Percentiles rank a stretch among this genome's conserved stretches.
Conservation (phyloP, 30 jellyfish, hydroid and myxozoan species). For the Aurelia aurita region DNA sequence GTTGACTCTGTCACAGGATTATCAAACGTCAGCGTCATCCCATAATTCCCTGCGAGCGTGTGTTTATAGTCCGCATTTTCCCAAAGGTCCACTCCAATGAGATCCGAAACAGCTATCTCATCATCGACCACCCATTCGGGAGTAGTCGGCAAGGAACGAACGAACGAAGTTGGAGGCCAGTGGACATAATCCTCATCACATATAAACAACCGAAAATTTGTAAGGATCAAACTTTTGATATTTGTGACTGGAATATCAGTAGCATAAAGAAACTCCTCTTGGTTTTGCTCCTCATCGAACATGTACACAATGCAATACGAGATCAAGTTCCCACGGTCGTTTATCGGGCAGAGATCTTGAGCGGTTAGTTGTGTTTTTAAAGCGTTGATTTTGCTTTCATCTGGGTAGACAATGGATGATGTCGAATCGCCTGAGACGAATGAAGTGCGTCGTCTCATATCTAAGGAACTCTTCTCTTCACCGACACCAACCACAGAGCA, state of each 20-base stretch:
- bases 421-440: conserved; percentile 49
- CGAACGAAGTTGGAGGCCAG: conserved; percentile 95
- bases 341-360: conserved; percentile 81
- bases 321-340: conserved; percentile 88
- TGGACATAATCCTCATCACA: conserved; percentile 96
- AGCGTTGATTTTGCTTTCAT: conserved; percentile 88
- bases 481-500: conserved; percentile 72
- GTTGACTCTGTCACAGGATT: conserved; percentile 47
- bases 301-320: conserved; percentile 84
- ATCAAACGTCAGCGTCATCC: conserved; percentile 78
- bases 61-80: conserved; percentile 48
- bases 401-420: conserved; percentile 80
- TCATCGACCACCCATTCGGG: conserved; percentile 97
- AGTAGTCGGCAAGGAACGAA: conserved; percentile 73
- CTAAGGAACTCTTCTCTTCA: conserved; percentile 59
- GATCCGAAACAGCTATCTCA: conserved; percentile 55
- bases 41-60: conserved; percentile 63
- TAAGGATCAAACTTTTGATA: conserved; percentile 75
- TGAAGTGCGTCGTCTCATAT: conserved; percentile 50
- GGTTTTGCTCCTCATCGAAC: conserved; percentile 37
- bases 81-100: conserved; percentile 93
- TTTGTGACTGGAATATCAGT: conserved; percentile 58
- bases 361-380: conserved; percentile 71
- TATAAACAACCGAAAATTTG: conserved; percentile 83
- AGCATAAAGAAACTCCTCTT: conserved; percentile 44